Evolutionary conservation across 1,140 invertebrate genomes (phyloP).

Genomic region (Danaus melanippus): DNA sequence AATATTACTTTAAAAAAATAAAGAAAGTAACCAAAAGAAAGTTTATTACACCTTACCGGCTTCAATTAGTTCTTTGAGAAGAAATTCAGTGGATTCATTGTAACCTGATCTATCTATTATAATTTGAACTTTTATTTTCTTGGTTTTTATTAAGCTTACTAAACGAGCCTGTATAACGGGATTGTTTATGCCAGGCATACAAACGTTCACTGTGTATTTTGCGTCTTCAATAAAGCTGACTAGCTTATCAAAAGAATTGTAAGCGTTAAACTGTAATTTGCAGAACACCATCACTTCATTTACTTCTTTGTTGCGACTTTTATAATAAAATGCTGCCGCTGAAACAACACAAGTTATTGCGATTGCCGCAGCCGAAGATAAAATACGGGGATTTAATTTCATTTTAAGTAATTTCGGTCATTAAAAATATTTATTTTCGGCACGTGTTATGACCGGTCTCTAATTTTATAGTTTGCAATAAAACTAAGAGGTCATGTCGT

Average conservation of each 20-base stretch:
- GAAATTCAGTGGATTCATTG: slow-evolving; percentile 53
- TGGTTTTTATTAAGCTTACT: slow-evolving; percentile 46
- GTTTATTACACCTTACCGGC: slow-evolving; percentile 33
- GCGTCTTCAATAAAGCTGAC: slow-evolving; percentile 56
- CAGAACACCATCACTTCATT: slow-evolving; percentile 69
- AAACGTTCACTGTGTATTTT: slow-evolving; percentile 48
- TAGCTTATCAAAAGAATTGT: slow-evolving; percentile 61
- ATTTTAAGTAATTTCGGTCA: slow-evolving; percentile 62
- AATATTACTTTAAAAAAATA: neutral
- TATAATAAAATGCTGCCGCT: slow-evolving; percentile 57
- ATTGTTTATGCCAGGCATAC: slow-evolving; percentile 64
- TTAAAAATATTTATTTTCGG: slow-evolving; percentile 32
- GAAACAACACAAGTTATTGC: slow-evolving; percentile 56
- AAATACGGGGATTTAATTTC: slow-evolving; percentile 46
- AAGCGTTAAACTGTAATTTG: slow-evolving; percentile 59
- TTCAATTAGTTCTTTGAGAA: slow-evolving; percentile 54
- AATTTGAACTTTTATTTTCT: slow-evolving; percentile 50
- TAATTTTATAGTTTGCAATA: slow-evolving; percentile 52
- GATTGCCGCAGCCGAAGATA: slow-evolving; percentile 51
- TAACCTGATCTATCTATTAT: slow-evolving; percentile 54
- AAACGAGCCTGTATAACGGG: slow-evolving; percentile 56
- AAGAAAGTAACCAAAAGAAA: neutral
- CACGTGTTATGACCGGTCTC: slow-evolving; percentile 35
- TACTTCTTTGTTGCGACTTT: slow-evolving; percentile 48
- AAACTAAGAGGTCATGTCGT: slow-evolving; percentile 47